Evolutionary conservation across 2,888 invertebrate genomes (phyloP).

Genomic region (Cephus pygmeus): DNA sequence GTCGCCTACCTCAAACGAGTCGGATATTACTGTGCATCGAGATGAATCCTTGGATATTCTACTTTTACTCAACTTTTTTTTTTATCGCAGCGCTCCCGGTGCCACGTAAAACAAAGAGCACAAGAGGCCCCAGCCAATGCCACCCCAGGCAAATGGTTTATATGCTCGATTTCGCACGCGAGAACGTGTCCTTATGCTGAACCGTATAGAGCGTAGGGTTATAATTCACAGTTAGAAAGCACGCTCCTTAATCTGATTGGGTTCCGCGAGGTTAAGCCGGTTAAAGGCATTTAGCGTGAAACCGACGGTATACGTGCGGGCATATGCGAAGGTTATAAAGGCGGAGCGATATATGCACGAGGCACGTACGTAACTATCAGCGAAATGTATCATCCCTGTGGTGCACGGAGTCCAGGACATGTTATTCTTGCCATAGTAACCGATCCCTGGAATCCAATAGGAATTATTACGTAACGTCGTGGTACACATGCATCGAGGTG

Average conservation of each 20-base stretch:
- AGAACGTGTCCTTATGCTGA: background rate
- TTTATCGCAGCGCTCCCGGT: background rate
- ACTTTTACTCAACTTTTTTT: background rate
- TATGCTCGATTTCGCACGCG: background rate
- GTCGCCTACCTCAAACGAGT: background rate
- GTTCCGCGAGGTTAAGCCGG: slow-evolving; percentile 16
- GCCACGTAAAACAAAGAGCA: background rate
- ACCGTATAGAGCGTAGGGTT: slow-evolving; percentile 33
- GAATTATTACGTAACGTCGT: slow-evolving; percentile 50
- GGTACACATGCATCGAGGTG: slow-evolving; percentile 42
- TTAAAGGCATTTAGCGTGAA: slow-evolving; percentile 8
- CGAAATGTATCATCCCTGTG: slow-evolving; percentile 45
- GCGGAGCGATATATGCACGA: slow-evolving; percentile 34
- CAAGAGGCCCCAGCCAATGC: background rate
- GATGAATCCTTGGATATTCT: background rate
- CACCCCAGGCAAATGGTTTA: background rate
- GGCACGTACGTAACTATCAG: slow-evolving; percentile 43
- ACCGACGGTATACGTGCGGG: slow-evolving; percentile 28
- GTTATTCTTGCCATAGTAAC: slow-evolving; percentile 36
- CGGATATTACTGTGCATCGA: background rate
- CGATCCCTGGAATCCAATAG: slow-evolving; percentile 45
- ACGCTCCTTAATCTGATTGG: slow-evolving; percentile 53
- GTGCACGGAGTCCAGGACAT: slow-evolving; percentile 33
- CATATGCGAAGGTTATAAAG: slow-evolving; percentile 38
- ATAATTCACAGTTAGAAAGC: slow-evolving; percentile 55